Conservation (phyloP, 2,797 vertebrate genomes). For the Cynopterus sphinx region DNA sequence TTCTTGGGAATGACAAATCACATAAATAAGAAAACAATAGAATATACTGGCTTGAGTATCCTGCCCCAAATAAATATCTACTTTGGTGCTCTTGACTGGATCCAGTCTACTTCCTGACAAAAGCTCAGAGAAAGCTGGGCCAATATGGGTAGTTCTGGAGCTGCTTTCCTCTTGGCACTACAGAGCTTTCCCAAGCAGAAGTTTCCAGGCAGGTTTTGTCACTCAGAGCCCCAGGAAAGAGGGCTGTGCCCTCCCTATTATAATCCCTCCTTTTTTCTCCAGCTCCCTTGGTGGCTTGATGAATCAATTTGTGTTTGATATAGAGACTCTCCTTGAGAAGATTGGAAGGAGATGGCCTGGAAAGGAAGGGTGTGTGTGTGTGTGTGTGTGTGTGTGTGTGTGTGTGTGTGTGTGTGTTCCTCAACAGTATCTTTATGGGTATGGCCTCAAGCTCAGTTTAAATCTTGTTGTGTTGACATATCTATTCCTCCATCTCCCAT, state of each 20-base stretch:
- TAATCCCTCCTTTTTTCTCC: not conserved
- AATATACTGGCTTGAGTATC: not conserved
- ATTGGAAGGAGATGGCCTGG: not conserved
- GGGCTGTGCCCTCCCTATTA: not conserved
- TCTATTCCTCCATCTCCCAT: not conserved
- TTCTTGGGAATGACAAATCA: not conserved
- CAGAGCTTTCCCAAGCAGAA: not conserved
- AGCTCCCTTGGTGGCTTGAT: not conserved
- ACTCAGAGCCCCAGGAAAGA: not conserved
- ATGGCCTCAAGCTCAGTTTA: not conserved
- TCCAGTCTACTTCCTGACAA: not conserved
- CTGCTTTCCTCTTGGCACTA: not conserved
- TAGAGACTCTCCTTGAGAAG: not conserved
- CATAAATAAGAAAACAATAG: constrained; percentile 22
- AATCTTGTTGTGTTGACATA: not conserved
- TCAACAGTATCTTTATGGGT: not conserved
- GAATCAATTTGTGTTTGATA: not conserved
- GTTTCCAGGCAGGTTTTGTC: not conserved
- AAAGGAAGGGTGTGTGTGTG: not conserved
- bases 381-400: not conserved
- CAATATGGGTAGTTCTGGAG: not conserved
- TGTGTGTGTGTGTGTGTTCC: not conserved
- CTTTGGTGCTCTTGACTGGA: not conserved
- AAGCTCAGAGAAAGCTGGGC: constrained; percentile 18
- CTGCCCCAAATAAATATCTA: constrained; percentile 36